Evolutionary conservation across 2,888 invertebrate species (phyloP), one percentile per base, ranked within the genome.

Genomic region (Notodonta ziczac): DNA sequence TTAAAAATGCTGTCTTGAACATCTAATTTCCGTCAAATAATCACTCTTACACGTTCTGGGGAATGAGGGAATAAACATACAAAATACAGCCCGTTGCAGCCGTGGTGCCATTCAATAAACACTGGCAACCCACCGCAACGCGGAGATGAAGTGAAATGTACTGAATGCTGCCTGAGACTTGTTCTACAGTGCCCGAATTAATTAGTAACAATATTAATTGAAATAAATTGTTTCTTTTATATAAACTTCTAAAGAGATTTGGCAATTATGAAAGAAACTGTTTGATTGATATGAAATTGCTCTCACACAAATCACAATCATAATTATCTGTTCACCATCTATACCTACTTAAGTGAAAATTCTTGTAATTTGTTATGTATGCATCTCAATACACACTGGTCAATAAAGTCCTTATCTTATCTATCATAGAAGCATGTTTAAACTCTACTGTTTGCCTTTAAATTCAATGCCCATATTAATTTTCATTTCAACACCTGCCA

Each of bases 1-100:
- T 35, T 35, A 35, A 35, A 6, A 35, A 7, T 59, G 61, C 42
- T 59, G 65, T 60, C 60, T 16, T 42, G 56, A 14, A 24, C 14
- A 42, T 12, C 16, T 32, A 32, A 46, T 16, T 35, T 12, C 62
- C n/a, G 14, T 50, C 35, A 32, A 32, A 10, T 7, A 44, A 51
- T 51, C 56, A 50, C 40, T 56, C 55, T 50, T 39, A 55, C 55
- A 16, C 32, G 56, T 8, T 32, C 46, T 32, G 35, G 1, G 52
- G 62, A 63, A 60, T 69, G 69, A 64, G 63, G 35, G 60, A 56
- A 74, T 75, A 72, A 67, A 64, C 72, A 73, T 73, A 72, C 76
- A 74, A 73, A 73, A 35, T 35, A 35, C 5, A 35, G 4, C 64
- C 69, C 44, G 51, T 24, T 13, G 53, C 24, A 13, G 48, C n/a